Base-by-base conservation (phyloP, 2,888 invertebrate species). In the Byasa hedistus region DNA sequence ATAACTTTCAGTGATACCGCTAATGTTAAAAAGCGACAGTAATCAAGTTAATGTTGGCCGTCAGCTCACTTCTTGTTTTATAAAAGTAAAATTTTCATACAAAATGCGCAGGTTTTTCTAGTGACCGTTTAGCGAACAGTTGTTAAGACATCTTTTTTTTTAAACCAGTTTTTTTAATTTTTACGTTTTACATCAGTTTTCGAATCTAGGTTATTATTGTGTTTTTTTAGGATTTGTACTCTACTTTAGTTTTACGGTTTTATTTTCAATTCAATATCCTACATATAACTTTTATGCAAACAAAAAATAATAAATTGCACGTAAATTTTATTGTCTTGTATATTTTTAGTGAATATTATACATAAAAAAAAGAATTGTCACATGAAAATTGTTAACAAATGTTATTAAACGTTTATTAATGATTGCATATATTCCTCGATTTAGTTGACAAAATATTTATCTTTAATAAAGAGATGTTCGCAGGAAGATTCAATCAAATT, bases 21-120 rank as follows among this genome's bases (percentile, higher is more conserved):
- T 58, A 64, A 64, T 64, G 52, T 64, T 57, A 57, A 51, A 64
- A 59, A 48, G 55, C 54, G 48, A 59, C 55, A 48, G 59, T 56
- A 65, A 60, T 65, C 59, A 65, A 58, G 54, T 56, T 65, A 65
- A 65, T 60, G 65, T 55, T 27, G 27, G 59, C 39, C 64, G 59
- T 55, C 64, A 39, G 65, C 59, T 39, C 27, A 60, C 59, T 65
- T 65, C 27, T 44, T 65, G 55, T 60, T 65, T 60, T 48, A 65
- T 57, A 61, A 59, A 64, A 64, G 48, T 58, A 59, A 27, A 59
- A 64, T 44, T 48, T 64, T 57, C 21, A 57, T 22, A 64, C 36
- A 59, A 64, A 64, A 57, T 44, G 32, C 36, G 44, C 36, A 48
- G 23, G 44, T 22, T 69, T 68, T 57, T 54, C 22, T 23, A 15